Percentiles rank a stretch among this genome's conserved stretches.
Conservation (phyloP, 2,797 vertebrate species). For the Pseudomugil tenellus region DNA sequence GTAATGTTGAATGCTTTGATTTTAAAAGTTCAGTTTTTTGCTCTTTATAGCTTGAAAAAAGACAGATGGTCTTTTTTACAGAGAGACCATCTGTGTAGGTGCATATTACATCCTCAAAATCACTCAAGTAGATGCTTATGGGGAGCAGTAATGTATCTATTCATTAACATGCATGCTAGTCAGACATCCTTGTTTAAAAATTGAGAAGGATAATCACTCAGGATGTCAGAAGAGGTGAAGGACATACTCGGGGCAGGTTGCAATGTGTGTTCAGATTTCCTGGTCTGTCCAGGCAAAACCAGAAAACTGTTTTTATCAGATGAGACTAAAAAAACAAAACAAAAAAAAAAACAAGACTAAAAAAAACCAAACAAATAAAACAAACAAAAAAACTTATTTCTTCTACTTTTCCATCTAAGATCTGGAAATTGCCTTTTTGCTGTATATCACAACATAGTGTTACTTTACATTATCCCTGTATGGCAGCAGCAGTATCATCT, state of each 20-base stretch:
- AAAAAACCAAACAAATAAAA: no score
- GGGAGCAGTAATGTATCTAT: conserved; percentile 59
- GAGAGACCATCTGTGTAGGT: not conserved
- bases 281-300: no score
- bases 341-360: no score
- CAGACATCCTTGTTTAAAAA: conserved; percentile 65
- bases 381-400: no score
- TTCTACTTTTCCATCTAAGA: not conserved
- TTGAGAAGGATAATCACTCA: conserved; percentile 60
- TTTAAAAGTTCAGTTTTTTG: not conserved
- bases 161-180: conserved; percentile 65
- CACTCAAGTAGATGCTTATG: no score
- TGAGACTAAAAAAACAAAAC: no score
- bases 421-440: not conserved
- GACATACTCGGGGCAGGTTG: conserved; percentile 6
- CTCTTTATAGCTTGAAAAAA: not conserved
- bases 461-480: no score
- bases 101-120: conserved; percentile 28
- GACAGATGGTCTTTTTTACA: not conserved
- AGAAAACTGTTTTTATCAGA: no score
- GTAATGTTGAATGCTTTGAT: not conserved
- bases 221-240: conserved; percentile 33
- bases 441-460: no score
- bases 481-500: no score
- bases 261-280: not conserved